phyloP scores from a whole-genome alignment of 2,113 vertebrate genomes.

The Myotis lucifugus region DNA sequence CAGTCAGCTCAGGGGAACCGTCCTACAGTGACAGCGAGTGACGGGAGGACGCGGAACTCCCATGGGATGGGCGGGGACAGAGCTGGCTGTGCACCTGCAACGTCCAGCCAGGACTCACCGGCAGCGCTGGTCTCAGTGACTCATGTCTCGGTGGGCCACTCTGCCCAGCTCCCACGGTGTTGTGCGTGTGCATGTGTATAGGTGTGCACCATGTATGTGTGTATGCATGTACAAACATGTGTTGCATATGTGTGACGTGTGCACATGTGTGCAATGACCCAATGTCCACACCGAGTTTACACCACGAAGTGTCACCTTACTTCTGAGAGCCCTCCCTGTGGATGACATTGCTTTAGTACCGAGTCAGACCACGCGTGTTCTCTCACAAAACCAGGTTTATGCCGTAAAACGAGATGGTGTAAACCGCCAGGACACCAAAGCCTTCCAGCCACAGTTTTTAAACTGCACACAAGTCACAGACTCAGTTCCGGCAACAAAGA shows the following conservation, averaged over 20 bases:
- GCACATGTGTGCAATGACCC: background rate
- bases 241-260: background rate
- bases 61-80: no score
- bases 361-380: background rate
- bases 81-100: no score
- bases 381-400: background rate
- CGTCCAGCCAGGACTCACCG: no score
- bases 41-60: no score
- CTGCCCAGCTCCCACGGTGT: no score
- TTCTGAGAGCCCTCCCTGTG: background rate
- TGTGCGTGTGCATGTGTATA: no score
- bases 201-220: background rate
- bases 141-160: no score
- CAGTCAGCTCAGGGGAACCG: no score
- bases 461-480: background rate
- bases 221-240: background rate
- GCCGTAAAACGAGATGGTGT: background rate
- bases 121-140: no score
- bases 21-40: no score
- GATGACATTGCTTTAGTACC: background rate
- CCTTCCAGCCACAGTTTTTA: background rate
- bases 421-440: background rate
- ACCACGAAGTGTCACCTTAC: background rate
- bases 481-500: background rate
- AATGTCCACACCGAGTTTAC: background rate